A percentile compares a stretch with the other conserved stretches of the same genome.
These are phyloP conservation scores for Spea multiplicata DNA, from an alignment of 2,113 vertebrate genomes.

Conservation along the genomic window DNA sequence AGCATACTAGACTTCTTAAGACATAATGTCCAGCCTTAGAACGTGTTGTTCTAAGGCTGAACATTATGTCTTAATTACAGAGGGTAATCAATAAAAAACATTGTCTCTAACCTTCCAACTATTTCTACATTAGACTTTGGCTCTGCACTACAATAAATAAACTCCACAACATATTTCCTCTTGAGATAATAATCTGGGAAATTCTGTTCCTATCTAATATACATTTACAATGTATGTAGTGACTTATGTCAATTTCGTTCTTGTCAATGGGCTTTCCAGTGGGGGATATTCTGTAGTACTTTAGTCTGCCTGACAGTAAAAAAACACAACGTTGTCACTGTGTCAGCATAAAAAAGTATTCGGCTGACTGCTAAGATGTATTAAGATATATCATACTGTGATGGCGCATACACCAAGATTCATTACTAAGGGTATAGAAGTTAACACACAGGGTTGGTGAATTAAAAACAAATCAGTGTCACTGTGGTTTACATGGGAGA, in stretches of 20 bases:
- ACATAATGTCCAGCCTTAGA: no score
- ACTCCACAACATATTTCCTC: constrained; percentile 19
- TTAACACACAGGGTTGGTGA: constrained; percentile 29
- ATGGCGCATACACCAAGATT: constrained; percentile 41
- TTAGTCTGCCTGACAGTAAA: constrained; percentile 35
- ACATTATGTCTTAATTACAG: no score
- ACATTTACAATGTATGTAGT: constrained; percentile 39
- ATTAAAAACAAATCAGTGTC: constrained; percentile 46
- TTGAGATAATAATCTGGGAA: constrained; percentile 29
- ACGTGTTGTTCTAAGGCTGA: no score
- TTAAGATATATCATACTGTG: constrained; percentile 39
- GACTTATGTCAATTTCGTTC: constrained; percentile 42
- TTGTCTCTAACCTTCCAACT: constrained; percentile 34
- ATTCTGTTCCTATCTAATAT: constrained; percentile 42
- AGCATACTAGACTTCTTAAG: no score
- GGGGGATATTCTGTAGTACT: constrained; percentile 27
- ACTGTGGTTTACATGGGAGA: constrained; percentile 11
- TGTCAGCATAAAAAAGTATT: constrained; percentile 40
- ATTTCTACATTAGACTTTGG: constrained; percentile 5
- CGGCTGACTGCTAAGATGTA: background rate
- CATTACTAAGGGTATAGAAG: constrained; percentile 33
- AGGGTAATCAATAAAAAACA: no score
- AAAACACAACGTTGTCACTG: constrained; percentile 17
- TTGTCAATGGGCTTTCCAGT: constrained; percentile 25
- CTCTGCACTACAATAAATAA: constrained; percentile 31